Conservation (phyloP, 2,797 vertebrate species). For the Tenualosa ilisha region DNA sequence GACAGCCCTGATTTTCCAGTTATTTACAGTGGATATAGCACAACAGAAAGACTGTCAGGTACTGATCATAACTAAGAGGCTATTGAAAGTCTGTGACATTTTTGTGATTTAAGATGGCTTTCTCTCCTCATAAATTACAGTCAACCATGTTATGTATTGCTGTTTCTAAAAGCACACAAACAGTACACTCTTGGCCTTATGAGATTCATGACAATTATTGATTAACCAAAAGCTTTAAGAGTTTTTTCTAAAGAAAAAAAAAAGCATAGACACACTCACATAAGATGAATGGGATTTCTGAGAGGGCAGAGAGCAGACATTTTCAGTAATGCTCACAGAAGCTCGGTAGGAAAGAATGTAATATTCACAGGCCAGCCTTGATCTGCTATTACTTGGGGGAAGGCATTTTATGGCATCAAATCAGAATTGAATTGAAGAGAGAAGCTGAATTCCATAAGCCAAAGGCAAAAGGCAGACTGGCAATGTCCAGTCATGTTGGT, state of each 20-base stretch:
- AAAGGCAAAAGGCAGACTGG: no score
- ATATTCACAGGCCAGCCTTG: background rate
- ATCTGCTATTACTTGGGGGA: no score
- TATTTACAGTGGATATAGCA: no score
- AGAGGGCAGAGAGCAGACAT: background rate
- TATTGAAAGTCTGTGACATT: conserved; percentile 19
- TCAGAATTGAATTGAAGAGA: background rate
- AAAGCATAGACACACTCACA: background rate
- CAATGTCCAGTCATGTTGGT: background rate
- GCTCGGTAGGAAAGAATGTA: background rate
- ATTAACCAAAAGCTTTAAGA: background rate
- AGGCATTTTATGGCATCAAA: no score
- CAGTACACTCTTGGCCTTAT: background rate
- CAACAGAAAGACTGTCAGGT: background rate
- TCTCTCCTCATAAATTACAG: conserved; percentile 16
- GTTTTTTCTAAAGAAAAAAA: background rate
- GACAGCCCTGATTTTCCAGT: no score
- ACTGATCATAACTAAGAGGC: conserved; percentile 29
- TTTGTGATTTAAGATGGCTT: conserved; percentile 4
- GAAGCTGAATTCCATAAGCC: no score
- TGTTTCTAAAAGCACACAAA: background rate
- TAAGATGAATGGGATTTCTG: background rate
- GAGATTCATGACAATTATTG: background rate
- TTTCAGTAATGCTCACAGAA: background rate
- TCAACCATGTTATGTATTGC: background rate